phyloP scores from a whole-genome alignment of 2,113 vertebrate genomes.

The Sapayoa aenigma region DNA sequence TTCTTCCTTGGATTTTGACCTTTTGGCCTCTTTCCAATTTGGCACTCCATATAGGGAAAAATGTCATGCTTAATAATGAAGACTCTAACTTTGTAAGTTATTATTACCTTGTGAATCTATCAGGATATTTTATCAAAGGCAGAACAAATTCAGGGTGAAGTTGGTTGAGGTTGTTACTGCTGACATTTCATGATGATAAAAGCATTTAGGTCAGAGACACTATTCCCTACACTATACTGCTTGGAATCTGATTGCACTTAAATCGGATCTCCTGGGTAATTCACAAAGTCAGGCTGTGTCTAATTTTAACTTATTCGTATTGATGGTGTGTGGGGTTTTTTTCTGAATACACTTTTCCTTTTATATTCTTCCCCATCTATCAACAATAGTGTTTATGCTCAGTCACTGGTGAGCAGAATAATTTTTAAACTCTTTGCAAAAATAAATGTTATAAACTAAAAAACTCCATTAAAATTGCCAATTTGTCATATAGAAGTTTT shows the following conservation, averaged over 20 bases:
- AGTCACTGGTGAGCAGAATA: neutral
- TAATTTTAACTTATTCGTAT: constrained; percentile 49
- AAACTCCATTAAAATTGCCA: neutral
- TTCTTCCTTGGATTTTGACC: neutral
- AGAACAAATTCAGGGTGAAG: constrained; percentile 50
- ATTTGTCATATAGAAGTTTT: neutral
- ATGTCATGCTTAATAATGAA: constrained; percentile 47
- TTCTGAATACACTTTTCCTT: neutral
- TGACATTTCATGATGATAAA: constrained; percentile 33
- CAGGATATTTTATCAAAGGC: constrained; percentile 23
- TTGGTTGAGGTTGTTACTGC: constrained; percentile 34
- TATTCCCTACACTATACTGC: neutral
- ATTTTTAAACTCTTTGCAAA: neutral
- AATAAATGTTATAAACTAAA: neutral
- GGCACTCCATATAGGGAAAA: constrained; percentile 9
- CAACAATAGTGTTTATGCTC: neutral
- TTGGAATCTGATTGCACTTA: constrained; percentile 50
- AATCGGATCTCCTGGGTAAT: constrained; percentile 42
- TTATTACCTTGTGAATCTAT: constrained; percentile 22
- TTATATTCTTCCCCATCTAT: neutral
- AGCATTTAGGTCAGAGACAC: constrained; percentile 6
- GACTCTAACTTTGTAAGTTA: neutral
- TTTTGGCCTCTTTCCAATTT: constrained; percentile 2
- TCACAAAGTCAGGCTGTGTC: constrained; percentile 12
- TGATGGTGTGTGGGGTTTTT: neutral